phyloP scores from a whole-genome alignment of 2,888 invertebrate genomes.

The Eilema sororculum region DNA sequence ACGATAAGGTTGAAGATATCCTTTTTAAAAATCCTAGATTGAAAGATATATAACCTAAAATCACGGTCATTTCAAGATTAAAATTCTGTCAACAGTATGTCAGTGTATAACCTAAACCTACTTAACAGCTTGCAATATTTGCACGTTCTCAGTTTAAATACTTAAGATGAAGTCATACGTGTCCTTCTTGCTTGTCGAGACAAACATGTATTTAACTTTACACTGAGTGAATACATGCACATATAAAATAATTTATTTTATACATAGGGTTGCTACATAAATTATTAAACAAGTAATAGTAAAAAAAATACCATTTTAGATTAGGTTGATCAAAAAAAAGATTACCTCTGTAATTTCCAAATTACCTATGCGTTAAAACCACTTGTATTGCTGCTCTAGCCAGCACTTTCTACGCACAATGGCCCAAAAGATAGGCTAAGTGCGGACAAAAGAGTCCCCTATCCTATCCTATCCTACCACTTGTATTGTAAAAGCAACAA shows the following conservation, averaged over 20 bases:
- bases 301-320: not conserved
- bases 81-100: not conserved
- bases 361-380: not conserved
- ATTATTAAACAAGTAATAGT: not conserved
- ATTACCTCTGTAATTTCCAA: not conserved
- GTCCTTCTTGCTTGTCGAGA: conserved; percentile 9
- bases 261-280: not conserved
- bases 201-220: not conserved
- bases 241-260: not conserved
- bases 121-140: conserved; percentile 17
- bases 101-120: conserved; percentile 5
- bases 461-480: too few relatives aligned
- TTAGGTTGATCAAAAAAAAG: not conserved
- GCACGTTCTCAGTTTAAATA: conserved; percentile 8
- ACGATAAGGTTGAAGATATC: too few relatives aligned
- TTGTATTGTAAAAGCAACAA: too few relatives aligned
- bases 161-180: conserved; percentile 12
- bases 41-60: not conserved
- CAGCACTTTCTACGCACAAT: too few relatives aligned
- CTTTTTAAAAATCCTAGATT: not conserved
- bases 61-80: not conserved
- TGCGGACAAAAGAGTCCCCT: too few relatives aligned
- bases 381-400: too few relatives aligned
- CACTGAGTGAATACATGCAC: not conserved
- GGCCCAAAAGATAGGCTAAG: too few relatives aligned